These are phyloP conservation scores for Ischnura elegans DNA, from an alignment of 2,888 invertebrate species.

Conservation along the genomic window DNA sequence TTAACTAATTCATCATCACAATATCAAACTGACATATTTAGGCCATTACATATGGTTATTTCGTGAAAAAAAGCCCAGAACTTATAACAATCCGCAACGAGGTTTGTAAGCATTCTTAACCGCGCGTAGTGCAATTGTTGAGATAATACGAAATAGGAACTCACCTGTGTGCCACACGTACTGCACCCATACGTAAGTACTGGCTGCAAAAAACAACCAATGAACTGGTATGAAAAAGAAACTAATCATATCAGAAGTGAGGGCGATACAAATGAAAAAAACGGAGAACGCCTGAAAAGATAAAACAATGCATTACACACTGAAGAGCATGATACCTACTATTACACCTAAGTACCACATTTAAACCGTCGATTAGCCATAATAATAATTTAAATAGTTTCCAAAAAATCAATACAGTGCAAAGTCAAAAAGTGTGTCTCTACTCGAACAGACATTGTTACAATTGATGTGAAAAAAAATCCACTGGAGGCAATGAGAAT, in stretches of 20 bases:
- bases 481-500: background rate
- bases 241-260: slow-evolving; percentile 99
- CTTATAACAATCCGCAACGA: too few species aligned
- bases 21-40: too few species aligned
- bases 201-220: slow-evolving; percentile 98
- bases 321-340: background rate
- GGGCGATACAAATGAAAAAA: slow-evolving; percentile 98
- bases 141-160: slow-evolving; percentile 68
- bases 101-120: too few species aligned
- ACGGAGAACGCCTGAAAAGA: slow-evolving; percentile 95
- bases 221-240: slow-evolving; percentile 99
- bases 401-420: too few species aligned
- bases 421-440: background rate
- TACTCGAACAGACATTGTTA: background rate
- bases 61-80: too few species aligned
- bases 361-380: slow-evolving; percentile 25
- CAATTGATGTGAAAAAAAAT: background rate
- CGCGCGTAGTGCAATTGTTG: background rate
- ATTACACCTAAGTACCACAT: background rate
- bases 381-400: too few species aligned
- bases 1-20: too few species aligned
- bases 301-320: slow-evolving; percentile 54
- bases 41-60: too few species aligned
- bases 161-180: slow-evolving; percentile 98
- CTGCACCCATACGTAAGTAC: slow-evolving; percentile 99